Evolutionary conservation across 2,888 invertebrate genomes (phyloP), one percentile per base, ranked within the genome.

Genomic region (Brachycybe producta): DNA sequence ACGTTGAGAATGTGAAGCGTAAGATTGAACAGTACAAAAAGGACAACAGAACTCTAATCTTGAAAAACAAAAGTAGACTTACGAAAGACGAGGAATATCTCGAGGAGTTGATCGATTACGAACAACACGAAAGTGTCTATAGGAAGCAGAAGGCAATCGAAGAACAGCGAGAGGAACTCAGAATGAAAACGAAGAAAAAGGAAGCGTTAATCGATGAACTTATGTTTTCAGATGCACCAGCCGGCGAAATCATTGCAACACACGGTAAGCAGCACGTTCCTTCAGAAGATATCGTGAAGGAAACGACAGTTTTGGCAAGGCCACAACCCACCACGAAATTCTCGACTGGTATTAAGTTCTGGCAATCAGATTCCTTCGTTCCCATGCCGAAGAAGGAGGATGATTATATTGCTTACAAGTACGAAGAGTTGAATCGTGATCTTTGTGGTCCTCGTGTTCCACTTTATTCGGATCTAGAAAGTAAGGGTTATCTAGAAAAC

Each of bases 151-250:
- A 87, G 62, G 65, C 82, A 1, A 66, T 75, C n/a, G 73, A 79
- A 71, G 66, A 82, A 70, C 69, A 84, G 65, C 60, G 59, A 39
- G 58, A 60, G 35, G 77, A 79, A 1, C 86, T 86, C 61, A 81
- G 79, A 62, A 82, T 82, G 57, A 88, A 88, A 66, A 78, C 84
- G 19, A 75, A 83, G 32, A 83, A 86, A 57, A 90, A 88, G 59
- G 88, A 94, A 65, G 88, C 87, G 0, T 70, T 97, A 4, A 91
- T 97, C 52, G 92, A 95, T 67, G 92, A 95, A 65, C 72, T 97
- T 32, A 92, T 91, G 82, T 86, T 85, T 65, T 88, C 91, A 1
- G 84, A 86, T 57, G 82, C 80, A 8, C 82, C 92, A 65, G 94
- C 94, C 0, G 81, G 82, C 58, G 82, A 82, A 57, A 92, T 94